Percentiles rank a stretch among this genome's conserved stretches.
Evolutionary conservation across 2,888 invertebrate genomes (phyloP).

Genomic region (Lumbricus terrestris): DNA sequence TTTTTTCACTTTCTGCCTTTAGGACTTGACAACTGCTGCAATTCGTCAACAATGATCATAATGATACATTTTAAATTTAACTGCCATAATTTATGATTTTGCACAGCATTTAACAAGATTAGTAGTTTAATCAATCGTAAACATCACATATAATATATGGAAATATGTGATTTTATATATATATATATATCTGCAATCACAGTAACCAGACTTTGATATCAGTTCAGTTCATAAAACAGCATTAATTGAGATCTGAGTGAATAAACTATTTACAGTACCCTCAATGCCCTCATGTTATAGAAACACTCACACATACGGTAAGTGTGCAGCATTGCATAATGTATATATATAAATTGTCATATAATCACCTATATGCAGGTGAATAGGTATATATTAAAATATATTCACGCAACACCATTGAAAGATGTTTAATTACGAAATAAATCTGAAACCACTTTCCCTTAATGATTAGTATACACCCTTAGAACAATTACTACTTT

Average conservation of each 20-base stretch:
- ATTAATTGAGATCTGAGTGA: neutral
- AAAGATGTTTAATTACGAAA: neutral
- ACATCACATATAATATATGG: neutral
- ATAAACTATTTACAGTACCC: neutral
- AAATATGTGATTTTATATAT: slow-evolving; percentile 5
- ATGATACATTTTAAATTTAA: neutral
- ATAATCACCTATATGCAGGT: neutral
- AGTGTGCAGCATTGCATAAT: neutral
- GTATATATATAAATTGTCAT: neutral
- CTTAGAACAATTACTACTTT: neutral
- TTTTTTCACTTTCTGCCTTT: neutral
- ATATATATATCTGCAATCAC: slow-evolving; percentile 16
- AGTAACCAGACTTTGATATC: neutral
- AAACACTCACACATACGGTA: neutral
- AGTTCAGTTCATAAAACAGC: neutral
- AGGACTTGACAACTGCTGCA: neutral
- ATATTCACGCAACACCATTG: neutral
- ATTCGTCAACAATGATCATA: neutral
- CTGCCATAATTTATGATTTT: neutral
- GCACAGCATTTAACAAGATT: neutral
- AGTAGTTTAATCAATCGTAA: neutral
- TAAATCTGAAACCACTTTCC: neutral
- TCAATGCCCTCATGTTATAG: neutral
- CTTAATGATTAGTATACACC: neutral
- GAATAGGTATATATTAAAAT: neutral